These are phyloP conservation scores for Allophyes oxyacanthae DNA, from an alignment of 2,888 invertebrate species.

Conservation along the genomic window DNA sequence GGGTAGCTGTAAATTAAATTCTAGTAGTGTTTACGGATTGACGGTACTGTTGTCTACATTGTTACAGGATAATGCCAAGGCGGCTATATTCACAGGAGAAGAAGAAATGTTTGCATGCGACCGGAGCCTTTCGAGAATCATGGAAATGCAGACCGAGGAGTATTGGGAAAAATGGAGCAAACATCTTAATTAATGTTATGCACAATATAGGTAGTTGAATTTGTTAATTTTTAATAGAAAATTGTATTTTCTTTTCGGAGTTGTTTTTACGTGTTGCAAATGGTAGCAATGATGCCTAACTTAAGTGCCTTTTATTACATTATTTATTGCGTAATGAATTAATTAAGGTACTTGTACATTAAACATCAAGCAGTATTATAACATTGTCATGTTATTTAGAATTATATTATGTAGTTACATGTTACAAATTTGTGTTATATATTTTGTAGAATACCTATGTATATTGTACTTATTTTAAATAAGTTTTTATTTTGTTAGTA, in stretches of 20 bases:
- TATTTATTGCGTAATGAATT: constrained; percentile 24
- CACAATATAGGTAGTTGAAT: background rate
- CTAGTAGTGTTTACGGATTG: background rate
- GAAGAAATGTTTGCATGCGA: constrained; percentile 99
- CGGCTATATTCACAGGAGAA: constrained; percentile 98
- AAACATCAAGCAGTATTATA: constrained; percentile 52
- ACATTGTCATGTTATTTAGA: constrained; percentile 45
- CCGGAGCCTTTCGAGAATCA: constrained; percentile 96
- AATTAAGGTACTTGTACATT: constrained; percentile 24
- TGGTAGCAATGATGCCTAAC: constrained; percentile 27
- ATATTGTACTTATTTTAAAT: constrained; percentile 37
- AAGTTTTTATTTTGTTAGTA: constrained; percentile 59
- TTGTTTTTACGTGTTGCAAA: constrained; percentile 25
- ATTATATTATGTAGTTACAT: constrained; percentile 34
- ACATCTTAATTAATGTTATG: constrained; percentile 64
- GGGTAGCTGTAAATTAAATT: too few relatives aligned
- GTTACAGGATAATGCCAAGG: constrained; percentile 92
- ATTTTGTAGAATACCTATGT: constrained; percentile 41
- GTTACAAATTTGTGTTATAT: constrained; percentile 46
- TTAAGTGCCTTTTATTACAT: constrained; percentile 47
- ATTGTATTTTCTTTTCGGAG: constrained; percentile 28
- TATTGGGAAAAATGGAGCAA: constrained; percentile 97
- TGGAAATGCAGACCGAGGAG: constrained; percentile 98
- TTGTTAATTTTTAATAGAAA: constrained; percentile 13
- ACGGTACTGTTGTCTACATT: constrained; percentile 32